These are phyloP conservation scores for Troides helena DNA, from an alignment of 2,888 invertebrate species.

Conservation along the genomic window DNA sequence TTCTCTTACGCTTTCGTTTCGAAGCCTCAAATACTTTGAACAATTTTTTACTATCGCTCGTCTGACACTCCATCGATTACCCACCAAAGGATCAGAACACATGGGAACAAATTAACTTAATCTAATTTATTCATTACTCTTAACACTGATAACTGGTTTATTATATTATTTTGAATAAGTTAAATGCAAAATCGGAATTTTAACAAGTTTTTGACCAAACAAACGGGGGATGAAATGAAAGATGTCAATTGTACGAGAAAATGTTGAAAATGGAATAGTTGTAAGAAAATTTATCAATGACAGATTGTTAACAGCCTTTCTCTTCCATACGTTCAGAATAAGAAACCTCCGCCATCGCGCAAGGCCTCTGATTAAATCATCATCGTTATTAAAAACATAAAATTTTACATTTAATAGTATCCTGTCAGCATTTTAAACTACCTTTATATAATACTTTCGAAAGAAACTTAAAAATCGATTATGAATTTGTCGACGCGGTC, in stretches of 20 bases:
- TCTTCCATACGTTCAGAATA: background rate
- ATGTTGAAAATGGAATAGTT: constrained; percentile 60
- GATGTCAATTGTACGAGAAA: constrained; percentile 46
- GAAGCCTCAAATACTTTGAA: constrained; percentile 69
- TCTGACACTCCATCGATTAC: constrained; percentile 67
- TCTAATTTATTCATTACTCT: constrained; percentile 45
- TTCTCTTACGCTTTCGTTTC: constrained; percentile 55
- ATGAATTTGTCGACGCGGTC: too few species aligned
- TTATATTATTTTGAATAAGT: constrained; percentile 37
- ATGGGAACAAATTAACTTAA: constrained; percentile 48
- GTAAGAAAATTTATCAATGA: constrained; percentile 19
- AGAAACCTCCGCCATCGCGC: background rate
- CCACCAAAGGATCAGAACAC: constrained; percentile 50
- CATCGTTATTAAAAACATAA: background rate
- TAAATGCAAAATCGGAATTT: constrained; percentile 44
- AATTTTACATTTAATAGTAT: too few species aligned
- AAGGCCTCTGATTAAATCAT: background rate
- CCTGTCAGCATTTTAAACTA: too few species aligned
- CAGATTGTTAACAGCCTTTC: constrained; percentile 28
- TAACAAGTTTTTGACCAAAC: constrained; percentile 55
- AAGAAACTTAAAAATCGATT: too few species aligned
- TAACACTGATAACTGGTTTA: constrained; percentile 42
- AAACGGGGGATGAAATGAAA: constrained; percentile 46
- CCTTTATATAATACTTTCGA: too few species aligned
- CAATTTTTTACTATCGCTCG: constrained; percentile 70